Base-by-base conservation (phyloP, 2,797 vertebrate genomes). In the Sylvilagus floridanus region DNA sequence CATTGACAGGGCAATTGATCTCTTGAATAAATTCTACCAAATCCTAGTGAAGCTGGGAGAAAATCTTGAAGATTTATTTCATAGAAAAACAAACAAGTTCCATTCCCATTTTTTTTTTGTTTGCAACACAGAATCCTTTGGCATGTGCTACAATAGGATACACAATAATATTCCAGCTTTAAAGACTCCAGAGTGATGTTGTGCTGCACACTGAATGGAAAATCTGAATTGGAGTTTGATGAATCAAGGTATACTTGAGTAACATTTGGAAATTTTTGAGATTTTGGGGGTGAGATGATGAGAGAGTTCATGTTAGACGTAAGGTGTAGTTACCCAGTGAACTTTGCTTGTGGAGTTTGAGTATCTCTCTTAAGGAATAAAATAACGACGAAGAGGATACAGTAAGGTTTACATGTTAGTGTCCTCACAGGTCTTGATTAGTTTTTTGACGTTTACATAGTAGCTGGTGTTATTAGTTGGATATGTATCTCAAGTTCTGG, bases 231-330 rank as follows among this genome's bases (percentile, higher is more conserved):
- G 16, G 77, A 75, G 4, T 68, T 87, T n/a, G 3, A 21, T 78
- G 54, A 66, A 77, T 83, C 37, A 76, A 75, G 32, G 28, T 69
- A 7, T 47, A n/a, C 26, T 82, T 63, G 52, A 37, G 19, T 68
- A 47, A 85, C 37, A 84, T 87, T 91, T 91, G 83, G 57, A 5
- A 42, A 81, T 71, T 42, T 54, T 32, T 88, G 93, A 86, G 28
- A 79, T 87, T 93, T 86, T 0, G 17, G 28, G 42, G 19, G 77
- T 75, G 62, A 82, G 19, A 35, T 71, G 47, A 75, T 21, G 35
- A 76, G 37, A 69, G 94, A 89, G 47, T 57, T 77, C 28, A 69
- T 75, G 28, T 60, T 77, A 72, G 50, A 71, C 47, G 21, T 32
- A n/a, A 63, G 50, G 28, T 22, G 7, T 54, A 22, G 16, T 19